Percentiles rank a stretch among this genome's conserved stretches.
Conservation (phyloP, 2,888 invertebrate genomes). For the Hypsopygia costalis region DNA sequence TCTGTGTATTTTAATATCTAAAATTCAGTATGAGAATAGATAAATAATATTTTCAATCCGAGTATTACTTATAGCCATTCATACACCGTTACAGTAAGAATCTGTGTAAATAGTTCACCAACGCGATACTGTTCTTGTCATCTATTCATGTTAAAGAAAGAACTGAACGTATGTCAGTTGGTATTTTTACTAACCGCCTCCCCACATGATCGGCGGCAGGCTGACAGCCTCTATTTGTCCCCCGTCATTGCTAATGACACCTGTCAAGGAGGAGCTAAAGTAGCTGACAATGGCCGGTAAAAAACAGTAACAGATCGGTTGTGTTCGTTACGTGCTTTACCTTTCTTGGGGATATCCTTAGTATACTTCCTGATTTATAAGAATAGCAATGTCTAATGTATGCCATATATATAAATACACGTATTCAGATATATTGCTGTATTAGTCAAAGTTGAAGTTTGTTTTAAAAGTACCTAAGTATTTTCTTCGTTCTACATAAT, state of each 20-base stretch:
- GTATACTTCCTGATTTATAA: slow-evolving; percentile 31
- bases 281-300: slow-evolving; percentile 33
- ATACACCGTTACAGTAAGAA: not conserved
- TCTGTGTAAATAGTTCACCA: not conserved
- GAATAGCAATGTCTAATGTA: not conserved
- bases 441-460: no score
- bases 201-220: slow-evolving; percentile 20
- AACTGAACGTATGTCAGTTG: slow-evolving; percentile 1
- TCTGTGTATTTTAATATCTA: no score
- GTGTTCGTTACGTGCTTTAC: slow-evolving; percentile 23
- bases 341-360: slow-evolving; percentile 23
- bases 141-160: slow-evolving; percentile 2
- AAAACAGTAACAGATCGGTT: slow-evolving; percentile 29
- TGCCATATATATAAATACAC: no score
- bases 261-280: slow-evolving; percentile 35
- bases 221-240: slow-evolving; percentile 46
- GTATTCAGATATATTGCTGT: no score
- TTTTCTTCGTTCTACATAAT: no score
- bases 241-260: slow-evolving; percentile 46
- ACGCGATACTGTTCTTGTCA: not conserved
- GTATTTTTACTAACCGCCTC: slow-evolving; percentile 13
- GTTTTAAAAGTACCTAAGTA: no score
- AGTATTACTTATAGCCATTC: no score
- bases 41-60: no score
- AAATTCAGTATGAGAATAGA: no score